Percentiles rank a stretch among this genome's conserved stretches.
Conservation (phyloP, 2,888 invertebrate species). For the Myopa tessellatipennis region DNA sequence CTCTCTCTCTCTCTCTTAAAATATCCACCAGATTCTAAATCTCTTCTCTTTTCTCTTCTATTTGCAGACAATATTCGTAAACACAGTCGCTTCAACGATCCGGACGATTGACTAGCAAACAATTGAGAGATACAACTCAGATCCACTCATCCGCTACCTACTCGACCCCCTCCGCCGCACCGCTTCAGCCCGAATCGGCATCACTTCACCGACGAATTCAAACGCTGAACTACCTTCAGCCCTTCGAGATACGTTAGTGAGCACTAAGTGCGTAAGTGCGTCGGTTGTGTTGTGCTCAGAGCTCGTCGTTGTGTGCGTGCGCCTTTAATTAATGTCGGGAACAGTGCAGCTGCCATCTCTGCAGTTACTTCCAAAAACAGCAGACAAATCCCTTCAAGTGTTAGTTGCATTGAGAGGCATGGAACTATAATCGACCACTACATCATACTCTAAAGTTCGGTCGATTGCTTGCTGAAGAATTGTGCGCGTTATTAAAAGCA, state of each 20-base stretch:
- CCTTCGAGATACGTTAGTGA: conserved; percentile 43
- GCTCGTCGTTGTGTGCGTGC: conserved; percentile 27
- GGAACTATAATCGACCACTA: conserved; percentile 32
- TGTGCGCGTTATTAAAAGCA: conserved; percentile 20
- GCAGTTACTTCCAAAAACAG: conserved; percentile 27
- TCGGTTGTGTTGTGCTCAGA: conserved; percentile 43
- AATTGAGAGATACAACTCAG: conserved; percentile 36
- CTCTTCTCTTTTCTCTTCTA: conserved; percentile 14
- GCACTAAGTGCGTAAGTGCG: conserved; percentile 45
- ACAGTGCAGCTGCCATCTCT: conserved; percentile 34
- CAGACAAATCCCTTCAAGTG: conserved; percentile 35
- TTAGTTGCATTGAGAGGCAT: conserved; percentile 19
- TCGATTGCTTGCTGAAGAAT: background rate
- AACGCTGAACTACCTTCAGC: conserved; percentile 37
- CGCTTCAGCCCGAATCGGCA: conserved; percentile 4
- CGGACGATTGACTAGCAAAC: conserved; percentile 32
- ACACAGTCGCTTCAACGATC: conserved; percentile 29
- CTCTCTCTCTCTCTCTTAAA: conserved; percentile 28
- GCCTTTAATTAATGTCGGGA: conserved; percentile 36
- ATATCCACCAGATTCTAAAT: conserved; percentile 19
- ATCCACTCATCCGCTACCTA: conserved; percentile 39
- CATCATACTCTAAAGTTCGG: conserved; percentile 14
- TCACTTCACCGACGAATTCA: conserved; percentile 14
- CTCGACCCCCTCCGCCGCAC: conserved; percentile 14
- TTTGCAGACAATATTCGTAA: conserved; percentile 41